Evolutionary conservation across 2,888 invertebrate species (phyloP).

Genomic region (Himalopsyche anomala): DNA sequence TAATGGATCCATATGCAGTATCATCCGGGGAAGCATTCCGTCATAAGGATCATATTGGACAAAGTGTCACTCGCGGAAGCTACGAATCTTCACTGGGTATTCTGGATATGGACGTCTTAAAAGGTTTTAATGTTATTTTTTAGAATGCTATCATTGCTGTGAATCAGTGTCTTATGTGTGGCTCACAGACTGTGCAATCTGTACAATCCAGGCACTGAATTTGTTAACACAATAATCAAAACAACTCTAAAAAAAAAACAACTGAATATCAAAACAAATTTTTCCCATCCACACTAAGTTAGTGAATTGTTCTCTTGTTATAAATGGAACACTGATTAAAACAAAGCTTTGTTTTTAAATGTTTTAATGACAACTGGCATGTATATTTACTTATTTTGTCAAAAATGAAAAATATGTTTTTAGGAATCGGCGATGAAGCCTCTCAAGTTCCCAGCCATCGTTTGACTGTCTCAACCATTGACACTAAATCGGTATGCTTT

Average conservation of each 20-base stretch:
- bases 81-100: conserved; percentile 62
- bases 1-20: conserved; percentile 50
- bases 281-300: too few relatives aligned
- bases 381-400: neutral
- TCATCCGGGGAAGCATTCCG: neutral
- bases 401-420: neutral
- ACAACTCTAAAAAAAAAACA: too few relatives aligned
- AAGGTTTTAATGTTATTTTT: conserved; percentile 48
- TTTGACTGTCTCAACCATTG: neutral
- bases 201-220: neutral
- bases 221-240: too few relatives aligned
- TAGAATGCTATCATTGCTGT: neutral
- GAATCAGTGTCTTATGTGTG: neutral
- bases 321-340: too few relatives aligned
- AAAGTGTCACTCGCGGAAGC: conserved; percentile 39
- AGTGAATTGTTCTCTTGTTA: too few relatives aligned
- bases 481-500: neutral
- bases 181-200: neutral
- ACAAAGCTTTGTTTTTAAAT: too few relatives aligned
- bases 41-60: neutral
- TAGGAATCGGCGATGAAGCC: conserved; percentile 51
- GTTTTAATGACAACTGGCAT: neutral
- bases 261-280: too few relatives aligned
- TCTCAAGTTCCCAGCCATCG: conserved; percentile 8
- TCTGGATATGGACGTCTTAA: conserved; percentile 59